Base-by-base conservation (phyloP, 2,888 invertebrate species). In the Cecidostiba fungosa region DNA sequence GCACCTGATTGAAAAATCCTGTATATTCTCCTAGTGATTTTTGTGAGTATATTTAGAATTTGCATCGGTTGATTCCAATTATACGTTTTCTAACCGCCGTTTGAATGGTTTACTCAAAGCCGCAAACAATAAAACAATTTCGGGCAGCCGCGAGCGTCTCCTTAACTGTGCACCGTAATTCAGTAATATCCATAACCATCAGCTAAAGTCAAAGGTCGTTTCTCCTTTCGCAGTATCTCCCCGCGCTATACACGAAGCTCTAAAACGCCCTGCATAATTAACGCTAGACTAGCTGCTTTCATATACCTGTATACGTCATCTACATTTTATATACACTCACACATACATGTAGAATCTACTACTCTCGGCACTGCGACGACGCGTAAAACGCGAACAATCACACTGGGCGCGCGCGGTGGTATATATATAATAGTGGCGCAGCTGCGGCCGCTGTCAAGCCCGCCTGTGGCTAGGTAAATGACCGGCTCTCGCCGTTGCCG, bases 191-290 rank as follows among this genome's bases (percentile, higher is more conserved):
- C 26, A 66, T 66, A 29, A 66, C 66, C 72, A 39, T 36, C 23
- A 43, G 39, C 72, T 39, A 72, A 72, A 12, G 72, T 72, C 72
- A 43, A 6, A 43, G 72, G 72, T 26, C 72, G 23, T 72, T 72
- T n/a, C 10, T 6, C 19, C n/a, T n/a, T n/a, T n/a, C 8, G 29
- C 29, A 26, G 3, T 29, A 12, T 66, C 66, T 43, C 10, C 10
- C 8, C 59, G n/a, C 4, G n/a, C 36, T 39, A 12, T 23, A 23
- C 23, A 10, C n/a, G 39, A 72, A 43, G 72, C 43, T 39, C 43
- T 39, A 72, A 72, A 72, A 43, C 23, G 23, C 77, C 8, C 47
- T 74, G 72, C 72, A 72, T 72, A 72, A 72, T 72, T 72, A 14
- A 77, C n/a, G 12, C n/a, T 36, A n/a, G 54, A 59, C 32, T 59